Evolutionary conservation across 2,797 vertebrate species (phyloP).

Genomic region (Myotis vivesi): DNA sequence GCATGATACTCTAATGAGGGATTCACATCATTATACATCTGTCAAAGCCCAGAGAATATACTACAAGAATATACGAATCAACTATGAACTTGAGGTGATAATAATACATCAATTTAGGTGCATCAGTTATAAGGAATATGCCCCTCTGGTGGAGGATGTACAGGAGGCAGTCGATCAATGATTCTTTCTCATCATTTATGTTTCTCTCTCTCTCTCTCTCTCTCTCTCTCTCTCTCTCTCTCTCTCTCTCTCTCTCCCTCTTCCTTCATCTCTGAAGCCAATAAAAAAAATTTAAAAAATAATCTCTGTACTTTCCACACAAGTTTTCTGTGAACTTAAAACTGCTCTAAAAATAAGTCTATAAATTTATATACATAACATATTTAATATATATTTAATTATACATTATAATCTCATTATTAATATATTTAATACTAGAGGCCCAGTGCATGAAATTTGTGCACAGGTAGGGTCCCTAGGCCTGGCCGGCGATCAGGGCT

Average conservation of each 20-base stretch:
- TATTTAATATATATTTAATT: neutral
- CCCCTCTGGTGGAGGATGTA: rapidly evolving
- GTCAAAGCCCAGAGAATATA: neutral
- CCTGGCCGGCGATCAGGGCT: too few relatives aligned
- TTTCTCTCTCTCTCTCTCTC: too few relatives aligned
- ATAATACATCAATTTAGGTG: rapidly evolving
- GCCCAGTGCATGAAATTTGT: too few relatives aligned
- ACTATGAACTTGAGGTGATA: too few relatives aligned
- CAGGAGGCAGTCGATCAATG: too few relatives aligned
- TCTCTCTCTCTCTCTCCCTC: too few relatives aligned
- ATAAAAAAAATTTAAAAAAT: neutral
- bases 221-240: too few relatives aligned
- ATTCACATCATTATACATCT: rapidly evolving
- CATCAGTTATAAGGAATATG: rapidly evolving
- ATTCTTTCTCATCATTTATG: too few relatives aligned
- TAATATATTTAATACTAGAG: neutral
- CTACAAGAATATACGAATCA: neutral
- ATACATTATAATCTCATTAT: neutral
- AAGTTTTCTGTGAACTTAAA: neutral
- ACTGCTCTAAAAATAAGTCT: neutral
- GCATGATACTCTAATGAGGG: rapidly evolving
- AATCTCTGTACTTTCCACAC: neutral
- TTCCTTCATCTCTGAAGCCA: too few relatives aligned
- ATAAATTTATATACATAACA: neutral
- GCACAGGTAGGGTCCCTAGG: too few relatives aligned